These are phyloP conservation scores for Cebus imitator DNA, from an alignment of 2,113 vertebrate species.

Conservation along the genomic window DNA sequence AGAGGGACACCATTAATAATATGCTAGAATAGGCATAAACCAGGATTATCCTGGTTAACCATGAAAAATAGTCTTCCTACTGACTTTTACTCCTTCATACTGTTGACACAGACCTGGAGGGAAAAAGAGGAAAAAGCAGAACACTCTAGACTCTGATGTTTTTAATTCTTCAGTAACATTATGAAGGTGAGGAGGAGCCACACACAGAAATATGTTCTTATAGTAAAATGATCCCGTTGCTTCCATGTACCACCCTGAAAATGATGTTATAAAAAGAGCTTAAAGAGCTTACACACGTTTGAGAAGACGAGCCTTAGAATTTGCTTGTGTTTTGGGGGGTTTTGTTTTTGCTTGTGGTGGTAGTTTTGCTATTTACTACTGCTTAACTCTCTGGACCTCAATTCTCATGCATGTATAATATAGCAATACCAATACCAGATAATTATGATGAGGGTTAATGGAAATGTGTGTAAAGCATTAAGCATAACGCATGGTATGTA, in stretches of 20 bases:
- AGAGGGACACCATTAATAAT: background rate
- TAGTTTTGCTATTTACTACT: background rate
- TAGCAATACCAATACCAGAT: background rate
- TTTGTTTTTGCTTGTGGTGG: background rate
- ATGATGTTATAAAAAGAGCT: background rate
- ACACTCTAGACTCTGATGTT: too few relatives aligned
- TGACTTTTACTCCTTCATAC: background rate
- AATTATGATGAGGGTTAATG: background rate
- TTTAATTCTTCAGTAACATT: background rate
- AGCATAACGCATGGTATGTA: background rate
- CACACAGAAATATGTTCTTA: accelerated
- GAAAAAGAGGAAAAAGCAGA: background rate
- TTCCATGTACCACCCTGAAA: background rate
- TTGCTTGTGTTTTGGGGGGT: background rate
- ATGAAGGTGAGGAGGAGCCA: background rate
- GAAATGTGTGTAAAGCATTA: background rate
- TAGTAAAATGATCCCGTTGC: background rate
- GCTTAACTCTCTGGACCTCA: background rate
- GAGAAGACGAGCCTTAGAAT: background rate
- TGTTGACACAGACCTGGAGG: background rate
- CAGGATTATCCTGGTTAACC: background rate
- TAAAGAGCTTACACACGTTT: background rate
- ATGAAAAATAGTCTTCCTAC: background rate
- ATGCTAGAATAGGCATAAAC: background rate
- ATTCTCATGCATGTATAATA: background rate